These are phyloP conservation scores for Zelostemma sp. DNA, from an alignment of 1,140 invertebrate species.

Conservation along the genomic window DNA sequence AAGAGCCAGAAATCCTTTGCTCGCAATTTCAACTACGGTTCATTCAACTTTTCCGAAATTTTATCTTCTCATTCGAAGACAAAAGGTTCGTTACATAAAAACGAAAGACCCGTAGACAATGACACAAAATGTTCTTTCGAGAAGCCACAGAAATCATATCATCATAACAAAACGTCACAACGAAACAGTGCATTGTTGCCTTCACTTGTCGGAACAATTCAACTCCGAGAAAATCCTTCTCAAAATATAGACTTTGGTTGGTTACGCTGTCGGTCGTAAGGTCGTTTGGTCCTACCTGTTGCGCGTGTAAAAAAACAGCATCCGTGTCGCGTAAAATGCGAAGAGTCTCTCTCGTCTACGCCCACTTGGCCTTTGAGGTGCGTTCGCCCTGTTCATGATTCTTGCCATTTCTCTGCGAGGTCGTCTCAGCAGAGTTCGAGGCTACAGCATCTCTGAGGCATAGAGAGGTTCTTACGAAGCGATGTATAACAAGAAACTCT, in stretches of 20 bases:
- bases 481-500: conserved; percentile 41
- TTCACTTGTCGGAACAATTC: too few relatives aligned
- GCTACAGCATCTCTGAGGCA: conserved; percentile 20
- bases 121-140: too few relatives aligned
- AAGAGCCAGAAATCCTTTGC: conserved; percentile 13
- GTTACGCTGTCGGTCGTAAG: conserved; percentile 37
- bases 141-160: too few relatives aligned
- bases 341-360: conserved; percentile 28
- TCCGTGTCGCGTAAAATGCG: conserved; percentile 24
- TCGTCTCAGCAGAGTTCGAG: conserved; percentile 33
- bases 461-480: conserved; percentile 24
- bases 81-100: too few relatives aligned
- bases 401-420: conserved; percentile 33
- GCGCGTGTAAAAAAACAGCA: conserved; percentile 20
- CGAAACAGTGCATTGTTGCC: too few relatives aligned
- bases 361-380: conserved; percentile 45
- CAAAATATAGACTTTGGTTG: conserved; percentile 32
- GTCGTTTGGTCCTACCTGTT: conserved; percentile 58
- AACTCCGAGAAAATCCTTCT: conserved; percentile 11
- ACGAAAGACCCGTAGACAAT: too few relatives aligned
- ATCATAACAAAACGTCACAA: too few relatives aligned
- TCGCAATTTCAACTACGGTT: background rate
- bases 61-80: too few relatives aligned
- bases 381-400: conserved; percentile 39
- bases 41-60: background rate